Base-by-base conservation (phyloP, 2,888 invertebrate genomes). In the Apotomis betuletana region DNA sequence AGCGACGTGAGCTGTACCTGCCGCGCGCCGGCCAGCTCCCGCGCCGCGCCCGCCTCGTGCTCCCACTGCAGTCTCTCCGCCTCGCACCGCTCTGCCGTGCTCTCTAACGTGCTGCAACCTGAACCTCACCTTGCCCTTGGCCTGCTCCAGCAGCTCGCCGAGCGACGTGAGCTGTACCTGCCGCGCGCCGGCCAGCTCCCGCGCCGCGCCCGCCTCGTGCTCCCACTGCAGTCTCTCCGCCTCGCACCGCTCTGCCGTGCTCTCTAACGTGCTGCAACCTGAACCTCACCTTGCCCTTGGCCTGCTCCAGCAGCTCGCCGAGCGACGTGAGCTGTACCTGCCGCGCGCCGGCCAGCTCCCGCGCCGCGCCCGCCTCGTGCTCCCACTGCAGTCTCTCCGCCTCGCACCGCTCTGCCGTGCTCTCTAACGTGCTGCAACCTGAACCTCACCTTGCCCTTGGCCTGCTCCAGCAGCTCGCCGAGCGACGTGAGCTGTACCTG, bases 401-500 rank as follows among this genome's bases (percentile, higher is more conserved):
- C 41, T 41, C 41, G 41, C 41, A 41, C 41, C 41, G 41, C 41
- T 41, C 41, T 6, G 2, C 41, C 6, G 41, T 41, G 5, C 96
- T 95, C 81, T 98, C 98, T 52, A 97, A 86, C 13, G 77, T 78
- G 60, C 91, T 91, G 77, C 3, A n/a, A 63, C 44, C 15, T 15
- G 44, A 44, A 44, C 44, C 15, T 15, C 15, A 41, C 41, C 41
- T 41, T 41, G 41, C 5, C 41, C 41, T 41, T 41, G 6, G 98
- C 97, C 85, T 96, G 97, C 75, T 98, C 98, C 15, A 98, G 90
- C 72, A 97, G 90, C 65, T 96, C 96, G 15, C 95, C 95, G 76
- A 97, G 92, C 61, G 97, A 94, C 79, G 95, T 95, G 62, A 97
- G 95, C 90, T 98, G 98, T 77, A 97, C 97, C 81, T 96, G 96